Base-by-base conservation (phyloP, 2,113 vertebrate genomes). In the Hyperopisus bebe region DNA sequence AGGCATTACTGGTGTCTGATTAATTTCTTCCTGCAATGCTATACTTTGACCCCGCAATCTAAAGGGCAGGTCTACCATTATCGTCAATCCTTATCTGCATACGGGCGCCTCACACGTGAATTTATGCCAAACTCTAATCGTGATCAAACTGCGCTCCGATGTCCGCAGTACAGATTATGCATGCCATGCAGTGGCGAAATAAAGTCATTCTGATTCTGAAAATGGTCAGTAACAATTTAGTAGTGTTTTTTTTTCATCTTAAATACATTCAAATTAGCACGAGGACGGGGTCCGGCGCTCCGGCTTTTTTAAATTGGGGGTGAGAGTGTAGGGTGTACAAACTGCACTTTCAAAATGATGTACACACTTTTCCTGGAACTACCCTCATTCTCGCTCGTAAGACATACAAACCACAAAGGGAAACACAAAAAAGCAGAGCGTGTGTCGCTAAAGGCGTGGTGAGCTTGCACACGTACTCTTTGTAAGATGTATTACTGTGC, bases 331-430 rank as follows among this genome's bases (percentile, higher is more conserved):
- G 58, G 42, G 10, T 44, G 53, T 66, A 39, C 0, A 86, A 85
- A 88, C 46, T 86, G 47, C 62, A 39, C 9, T 86, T 42, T 89
- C 58, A 88, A 77, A 74, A 70, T 47, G 19, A 86, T 86, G 83
- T 53, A 19, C 53, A 51, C 44, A 50, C 15, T 53, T 90, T 92
- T 91, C 91, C 90, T 89, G 90, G 90, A 93, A 92, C 89, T 62
- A 87, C 89, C 90, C 92, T 90, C 90, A 90, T 88, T 90, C 89
- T 88, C 87, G 31, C 70, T 27, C 53, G 48, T 85, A 77, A 90
- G 89, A 93, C 90, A 90, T 88, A n/a, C 44, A 4, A 46, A 84
- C 90, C 89, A 88, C 91, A 90, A 91, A 90, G 85, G 31, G 35
- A 19, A 77, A 42, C 62, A 77, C 13, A 80, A 80, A 47, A 31